These are phyloP conservation scores for Acanthis flammea DNA, from an alignment of 2,797 vertebrate species.

Conservation along the genomic window DNA sequence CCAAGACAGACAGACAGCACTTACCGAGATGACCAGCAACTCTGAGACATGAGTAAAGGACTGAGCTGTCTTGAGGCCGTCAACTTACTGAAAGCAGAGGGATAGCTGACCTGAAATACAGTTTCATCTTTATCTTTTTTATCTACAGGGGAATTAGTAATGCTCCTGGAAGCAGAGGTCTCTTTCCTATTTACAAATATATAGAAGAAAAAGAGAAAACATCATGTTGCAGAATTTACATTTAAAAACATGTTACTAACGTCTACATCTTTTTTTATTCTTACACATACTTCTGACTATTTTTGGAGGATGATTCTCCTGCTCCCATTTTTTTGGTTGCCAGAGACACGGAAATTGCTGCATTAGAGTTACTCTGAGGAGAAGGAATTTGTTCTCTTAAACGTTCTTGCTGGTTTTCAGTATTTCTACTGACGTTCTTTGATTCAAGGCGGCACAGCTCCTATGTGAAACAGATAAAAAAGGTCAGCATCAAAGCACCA, in stretches of 20 bases:
- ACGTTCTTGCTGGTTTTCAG: constrained; percentile 72
- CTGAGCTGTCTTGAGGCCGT: constrained; percentile 86
- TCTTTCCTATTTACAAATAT: constrained; percentile 77
- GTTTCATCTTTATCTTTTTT: constrained; percentile 76
- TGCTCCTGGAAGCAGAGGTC: constrained; percentile 70
- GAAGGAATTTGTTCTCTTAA: constrained; percentile 70
- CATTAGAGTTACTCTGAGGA: constrained; percentile 70
- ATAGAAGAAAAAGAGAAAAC: background rate
- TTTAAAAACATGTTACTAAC: rapidly evolving
- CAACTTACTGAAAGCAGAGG: constrained; percentile 94
- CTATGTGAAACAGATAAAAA: constrained; percentile 66
- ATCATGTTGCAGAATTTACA: background rate
- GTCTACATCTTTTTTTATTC: background rate
- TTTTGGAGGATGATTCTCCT: constrained; percentile 78
- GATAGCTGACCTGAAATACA: constrained; percentile 91
- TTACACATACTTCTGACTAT: constrained; percentile 71
- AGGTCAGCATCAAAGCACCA: background rate
- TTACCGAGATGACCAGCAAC: constrained; percentile 93
- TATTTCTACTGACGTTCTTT: constrained; percentile 72
- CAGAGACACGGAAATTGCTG: constrained; percentile 34
- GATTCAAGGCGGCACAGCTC: constrained; percentile 82
- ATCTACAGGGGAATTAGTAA: constrained; percentile 79
- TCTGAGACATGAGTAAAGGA: constrained; percentile 83
- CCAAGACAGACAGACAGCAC: background rate
- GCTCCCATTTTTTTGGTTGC: constrained; percentile 69